These are phyloP conservation scores for Bombus superbus DNA, from an alignment of 1,140 invertebrate species.

Conservation along the genomic window DNA sequence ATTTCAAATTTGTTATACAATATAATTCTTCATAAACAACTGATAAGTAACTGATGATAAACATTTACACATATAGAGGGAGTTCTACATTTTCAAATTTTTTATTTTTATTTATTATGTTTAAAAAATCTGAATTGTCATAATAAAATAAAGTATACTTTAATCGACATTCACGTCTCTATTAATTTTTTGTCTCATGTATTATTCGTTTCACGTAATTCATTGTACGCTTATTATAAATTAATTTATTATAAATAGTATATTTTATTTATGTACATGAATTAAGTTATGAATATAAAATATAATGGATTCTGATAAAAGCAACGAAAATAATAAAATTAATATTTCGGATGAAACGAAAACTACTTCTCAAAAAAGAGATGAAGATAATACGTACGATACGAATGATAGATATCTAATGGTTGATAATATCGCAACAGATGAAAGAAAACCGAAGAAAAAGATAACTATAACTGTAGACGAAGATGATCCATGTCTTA, in stretches of 20 bases:
- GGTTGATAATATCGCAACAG: neutral
- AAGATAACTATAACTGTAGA: slow-evolving; percentile 59
- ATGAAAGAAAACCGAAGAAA: slow-evolving; percentile 18
- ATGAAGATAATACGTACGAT: neutral
- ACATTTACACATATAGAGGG: neutral
- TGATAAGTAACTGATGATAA: neutral
- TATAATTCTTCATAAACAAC: neutral
- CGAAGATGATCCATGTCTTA: slow-evolving; percentile 64
- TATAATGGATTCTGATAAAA: neutral
- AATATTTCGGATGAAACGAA: neutral
- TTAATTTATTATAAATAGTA: neutral
- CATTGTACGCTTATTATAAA: neutral
- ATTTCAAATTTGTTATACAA: neutral
- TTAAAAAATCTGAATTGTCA: slow-evolving; percentile 35
- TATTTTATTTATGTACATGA: neutral
- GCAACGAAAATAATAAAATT: slow-evolving; percentile 1
- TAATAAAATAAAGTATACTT: neutral
- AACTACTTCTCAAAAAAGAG: neutral
- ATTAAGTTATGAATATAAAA: slow-evolving; percentile 6
- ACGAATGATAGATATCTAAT: too few species aligned
- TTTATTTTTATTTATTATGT: neutral
- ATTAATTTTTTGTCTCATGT: neutral
- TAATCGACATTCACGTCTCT: neutral
- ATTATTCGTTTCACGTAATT: neutral
- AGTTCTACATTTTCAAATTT: neutral